Percentiles rank a stretch among this genome's conserved stretches.
phyloP scores from a whole-genome alignment of 2,797 vertebrate genomes.

The Liparis tanakae region DNA sequence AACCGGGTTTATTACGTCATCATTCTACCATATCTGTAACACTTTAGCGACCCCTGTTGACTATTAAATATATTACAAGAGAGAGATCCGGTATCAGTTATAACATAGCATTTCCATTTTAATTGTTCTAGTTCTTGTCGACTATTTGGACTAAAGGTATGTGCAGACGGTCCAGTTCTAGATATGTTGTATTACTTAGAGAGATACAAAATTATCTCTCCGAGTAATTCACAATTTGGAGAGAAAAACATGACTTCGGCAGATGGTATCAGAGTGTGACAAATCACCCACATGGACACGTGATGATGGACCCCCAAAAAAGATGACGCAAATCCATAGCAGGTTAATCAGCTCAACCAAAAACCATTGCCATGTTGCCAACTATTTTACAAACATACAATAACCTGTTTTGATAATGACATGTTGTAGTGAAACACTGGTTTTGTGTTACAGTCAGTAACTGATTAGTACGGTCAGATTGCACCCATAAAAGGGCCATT shows the following conservation, averaged over 20 bases:
- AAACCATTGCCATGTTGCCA: neutral
- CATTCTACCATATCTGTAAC: neutral
- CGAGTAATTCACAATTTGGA: neutral
- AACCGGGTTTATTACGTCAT: neutral
- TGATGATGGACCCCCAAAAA: neutral
- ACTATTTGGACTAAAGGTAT: neutral
- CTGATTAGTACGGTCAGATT: too few species aligned
- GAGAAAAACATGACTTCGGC: neutral
- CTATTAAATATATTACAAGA: constrained; percentile 18
- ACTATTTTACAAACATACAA: neutral
- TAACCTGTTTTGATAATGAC: neutral
- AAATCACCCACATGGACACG: neutral
- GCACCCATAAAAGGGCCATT: too few species aligned
- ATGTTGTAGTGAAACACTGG: neutral
- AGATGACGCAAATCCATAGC: neutral
- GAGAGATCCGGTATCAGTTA: neutral
- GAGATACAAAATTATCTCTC: neutral
- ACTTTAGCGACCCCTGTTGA: constrained; percentile 47
- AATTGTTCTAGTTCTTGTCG: constrained; percentile 7
- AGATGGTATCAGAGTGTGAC: neutral
- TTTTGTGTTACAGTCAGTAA: neutral
- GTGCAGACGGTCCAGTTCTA: neutral
- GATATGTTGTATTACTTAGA: neutral
- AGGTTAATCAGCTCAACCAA: neutral
- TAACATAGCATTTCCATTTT: constrained; percentile 16